Evolutionary conservation across 2,113 vertebrate genomes (phyloP), one percentile per base, ranked within the genome.

Genomic region (Glaucidium brasilianum): DNA sequence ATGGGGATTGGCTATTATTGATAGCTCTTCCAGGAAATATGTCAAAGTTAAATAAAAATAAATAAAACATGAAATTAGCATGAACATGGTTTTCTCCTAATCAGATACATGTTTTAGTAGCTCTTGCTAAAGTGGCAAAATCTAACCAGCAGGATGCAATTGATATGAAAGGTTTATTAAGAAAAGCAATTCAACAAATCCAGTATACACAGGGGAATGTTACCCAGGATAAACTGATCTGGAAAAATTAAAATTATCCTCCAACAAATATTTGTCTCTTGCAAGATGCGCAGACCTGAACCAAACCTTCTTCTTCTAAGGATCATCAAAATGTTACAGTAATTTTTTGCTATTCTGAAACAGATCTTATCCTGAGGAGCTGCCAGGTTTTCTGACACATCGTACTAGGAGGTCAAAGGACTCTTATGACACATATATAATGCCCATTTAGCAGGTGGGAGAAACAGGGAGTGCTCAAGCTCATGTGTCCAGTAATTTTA

Each of bases 11-110:
- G 52, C 53, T 60, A 0, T 80, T 90, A 96, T 67, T 91, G 86
- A 82, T 94, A 76, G 91, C 69, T 66, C 74, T 95, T 94, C 37
- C 73, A 69, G 69, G 87, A 95, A 89, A 60, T 86, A 82, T 69
- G 66, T 85, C 73, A 76, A 45, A 92, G 55, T 74, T 83, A 86
- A 64, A 53, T 72, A 73, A 86, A 92, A 93, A 84, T 68, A 94
- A 89, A 83, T 85, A 86, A 92, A 86, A 80, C 53, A 52, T 75
- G 25, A 75, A 74, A 89, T 88, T 84, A 81, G 25, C 47, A 26
- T 34, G 60, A 91, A 67, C 27, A 7, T 52, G 12, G 2, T 39
- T 60, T 95, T 95, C 88, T 67, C 19, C 39, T 85, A 21, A 60
- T 86, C 76, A 56, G 83, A 72, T 86, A 47, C 16, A 2, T 52